Base-by-base conservation (phyloP, 35 echinoderm and acorn worm genomes). In the Ophioderma brevispina region DNA sequence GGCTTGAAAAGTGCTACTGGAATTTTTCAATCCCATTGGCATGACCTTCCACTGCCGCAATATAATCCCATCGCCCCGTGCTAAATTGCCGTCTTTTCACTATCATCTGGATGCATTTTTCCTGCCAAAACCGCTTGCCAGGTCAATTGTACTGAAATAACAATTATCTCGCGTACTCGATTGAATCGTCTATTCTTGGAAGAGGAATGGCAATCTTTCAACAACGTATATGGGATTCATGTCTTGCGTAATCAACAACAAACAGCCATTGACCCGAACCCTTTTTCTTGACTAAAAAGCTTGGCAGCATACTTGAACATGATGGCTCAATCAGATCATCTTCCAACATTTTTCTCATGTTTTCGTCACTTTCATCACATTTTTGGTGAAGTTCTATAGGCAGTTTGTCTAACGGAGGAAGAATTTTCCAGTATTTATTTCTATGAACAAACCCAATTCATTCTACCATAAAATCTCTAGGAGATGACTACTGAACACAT, bases 121-220 rank as follows among this genome's bases (percentile, higher is more conserved):
- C 76, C 43, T 91, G 89, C 56, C 41, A 34, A 78, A 91, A 8
- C 89, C 89, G 85, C 81, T 85, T 23, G 85, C 41, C 0, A 88
- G 37, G 37, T 89, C 94, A 35, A 95, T 55, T 0, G 86, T 92
- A 41, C 52, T 78, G 35, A 94, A 85, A 34, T 38, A 94, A 0
- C n/a, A 10, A 70, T 39, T 64, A 38, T 80, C 42, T 18, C 78
- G 32, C 35, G n/a, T 76, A 50, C 42, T 95, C 93, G 35, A 95
- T 41, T 80, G 87, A 76, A 15, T 91, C 82, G 82, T 95, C 59
- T 36, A 95, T 87, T 87, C 76, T 39, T 0, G 93, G 93, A n/a
- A 91, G 14, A 14, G 15, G 83, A 89, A 43, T 76, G 83, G 93
- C 76, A 64, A 75, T 94, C 87, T 70, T 70, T 85, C 81, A 2